Evolutionary conservation across 2,888 invertebrate genomes (phyloP), one percentile per base, ranked within the genome.

Genomic region (Mesodorylaimus sp.): DNA sequence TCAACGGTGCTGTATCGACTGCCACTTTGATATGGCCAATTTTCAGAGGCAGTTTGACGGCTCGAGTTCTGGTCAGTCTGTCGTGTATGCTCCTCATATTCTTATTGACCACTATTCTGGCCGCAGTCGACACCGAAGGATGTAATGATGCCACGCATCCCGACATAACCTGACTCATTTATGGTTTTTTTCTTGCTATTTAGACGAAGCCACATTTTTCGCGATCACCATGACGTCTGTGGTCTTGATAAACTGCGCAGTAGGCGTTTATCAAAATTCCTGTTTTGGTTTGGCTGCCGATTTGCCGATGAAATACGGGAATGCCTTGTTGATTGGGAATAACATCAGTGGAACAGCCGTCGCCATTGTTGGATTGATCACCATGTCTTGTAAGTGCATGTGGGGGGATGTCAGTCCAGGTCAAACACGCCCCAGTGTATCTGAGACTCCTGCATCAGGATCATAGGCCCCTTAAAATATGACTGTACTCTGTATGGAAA

Each of bases 181-280:
- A n/a, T n/a, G n/a, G n/a, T n/a, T n/a, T n/a, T n/a, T n/a, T n/a
- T n/a, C n/a, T 42, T 13, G n/a, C 45, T 43, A 53, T 63, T 46
- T 60, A 71, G 70, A 68, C 66, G 61, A 65, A 44, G 59, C 57
- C 36, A 54, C 53, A 5, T 72, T 72, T 61, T 72, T 71, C 58
- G 57, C 59, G 50, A 54, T 72, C 1, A 72, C 72, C 3, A 69
- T 73, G 63, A 53, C 62, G 29, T 61, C 68, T 2, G 70, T 70
- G 28, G 65, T 69, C 28, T 55, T 73, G 7, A 60, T 72, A 36
- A 72, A 73, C 57, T 55, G 79, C 76, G 81, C 82, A 45, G 83
- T 85, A 73, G 95, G 93, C 42, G 80, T 97, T 60, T 97, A 93
- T 71, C 91, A 93, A 68, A 97, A 93, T 72, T 87, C 89, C 0